These are phyloP conservation scores for Garra rufa DNA, from an alignment of 2,113 vertebrate species.

Conservation along the genomic window DNA sequence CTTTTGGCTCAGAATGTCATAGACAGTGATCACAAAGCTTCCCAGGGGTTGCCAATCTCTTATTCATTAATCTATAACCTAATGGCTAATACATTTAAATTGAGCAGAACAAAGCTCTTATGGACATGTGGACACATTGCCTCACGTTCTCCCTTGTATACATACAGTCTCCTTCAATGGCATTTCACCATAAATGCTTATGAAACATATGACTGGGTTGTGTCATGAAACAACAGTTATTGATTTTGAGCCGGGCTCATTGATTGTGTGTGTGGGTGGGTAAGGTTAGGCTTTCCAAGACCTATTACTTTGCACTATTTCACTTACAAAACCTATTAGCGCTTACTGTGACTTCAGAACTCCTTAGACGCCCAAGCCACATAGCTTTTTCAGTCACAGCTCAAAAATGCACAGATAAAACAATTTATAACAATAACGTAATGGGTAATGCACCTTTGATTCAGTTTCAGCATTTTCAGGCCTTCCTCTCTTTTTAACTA, in stretches of 20 bases:
- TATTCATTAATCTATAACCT: slow-evolving; percentile 46
- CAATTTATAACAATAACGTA: background rate
- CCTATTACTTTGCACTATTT: slow-evolving; percentile 29
- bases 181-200: slow-evolving; percentile 14
- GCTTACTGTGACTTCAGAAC: background rate
- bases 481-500: slow-evolving; percentile 46
- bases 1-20: slow-evolving; percentile 51
- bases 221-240: slow-evolving; percentile 22
- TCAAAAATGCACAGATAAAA: background rate
- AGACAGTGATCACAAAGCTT: slow-evolving; percentile 44
- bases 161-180: background rate
- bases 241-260: slow-evolving; percentile 22
- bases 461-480: background rate
- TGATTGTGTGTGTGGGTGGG: slow-evolving; percentile 35
- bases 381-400: background rate
- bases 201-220: slow-evolving; percentile 24
- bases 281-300: slow-evolving; percentile 1
- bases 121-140: slow-evolving; percentile 3
- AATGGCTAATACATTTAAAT: slow-evolving; percentile 34
- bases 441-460: background rate
- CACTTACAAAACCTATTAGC: slow-evolving; percentile 31
- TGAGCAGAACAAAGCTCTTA: slow-evolving; percentile 28
- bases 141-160: background rate
- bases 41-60: slow-evolving; percentile 30
- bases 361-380: background rate